Evolutionary conservation across 92 coral and sea anemone species (phyloP).

Genomic region (Parazoanthus darwini): DNA sequence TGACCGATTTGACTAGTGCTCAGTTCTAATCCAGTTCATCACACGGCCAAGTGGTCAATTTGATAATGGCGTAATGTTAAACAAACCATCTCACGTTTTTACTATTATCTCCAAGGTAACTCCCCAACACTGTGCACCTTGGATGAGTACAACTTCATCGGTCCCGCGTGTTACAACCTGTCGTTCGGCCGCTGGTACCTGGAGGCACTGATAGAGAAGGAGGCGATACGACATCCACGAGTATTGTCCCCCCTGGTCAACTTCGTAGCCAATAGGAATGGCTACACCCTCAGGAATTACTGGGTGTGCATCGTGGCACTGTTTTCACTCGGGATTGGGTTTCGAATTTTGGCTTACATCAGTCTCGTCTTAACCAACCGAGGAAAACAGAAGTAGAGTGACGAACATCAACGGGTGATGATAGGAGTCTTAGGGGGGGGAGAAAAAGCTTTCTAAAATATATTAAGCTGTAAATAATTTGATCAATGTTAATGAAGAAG

Average conservation of each 20-base stretch:
- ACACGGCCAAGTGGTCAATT: no score
- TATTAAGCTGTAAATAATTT: no score
- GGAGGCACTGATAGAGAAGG: slow-evolving; percentile 61
- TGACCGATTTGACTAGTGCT: no score
- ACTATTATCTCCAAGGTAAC: slow-evolving; percentile 19
- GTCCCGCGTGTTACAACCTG: slow-evolving; percentile 61
- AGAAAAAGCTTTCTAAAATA: no score
- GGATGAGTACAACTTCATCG: slow-evolving; percentile 55
- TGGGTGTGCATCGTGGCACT: slow-evolving; percentile 50
- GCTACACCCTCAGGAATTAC: slow-evolving; percentile 57
- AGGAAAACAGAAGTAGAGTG: slow-evolving; percentile 58
- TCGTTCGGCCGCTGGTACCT: slow-evolving; percentile 68
- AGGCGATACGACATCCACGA: slow-evolving; percentile 59
- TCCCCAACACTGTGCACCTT: slow-evolving; percentile 61
- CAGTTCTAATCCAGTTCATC: no score
- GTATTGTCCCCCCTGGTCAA: slow-evolving; percentile 50
- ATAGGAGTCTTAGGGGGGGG: not conserved
- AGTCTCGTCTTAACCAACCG: slow-evolving; percentile 60
- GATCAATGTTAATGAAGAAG: no score
- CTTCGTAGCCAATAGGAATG: slow-evolving; percentile 46
- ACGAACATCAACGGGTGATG: not conserved
- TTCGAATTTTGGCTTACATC: slow-evolving; percentile 46
- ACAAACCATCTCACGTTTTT: not conserved
- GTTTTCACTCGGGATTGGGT: slow-evolving; percentile 51
- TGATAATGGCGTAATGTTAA: no score